Conservation (phyloP, 2,797 vertebrate genomes). For the Coranthus polyacanthus region DNA sequence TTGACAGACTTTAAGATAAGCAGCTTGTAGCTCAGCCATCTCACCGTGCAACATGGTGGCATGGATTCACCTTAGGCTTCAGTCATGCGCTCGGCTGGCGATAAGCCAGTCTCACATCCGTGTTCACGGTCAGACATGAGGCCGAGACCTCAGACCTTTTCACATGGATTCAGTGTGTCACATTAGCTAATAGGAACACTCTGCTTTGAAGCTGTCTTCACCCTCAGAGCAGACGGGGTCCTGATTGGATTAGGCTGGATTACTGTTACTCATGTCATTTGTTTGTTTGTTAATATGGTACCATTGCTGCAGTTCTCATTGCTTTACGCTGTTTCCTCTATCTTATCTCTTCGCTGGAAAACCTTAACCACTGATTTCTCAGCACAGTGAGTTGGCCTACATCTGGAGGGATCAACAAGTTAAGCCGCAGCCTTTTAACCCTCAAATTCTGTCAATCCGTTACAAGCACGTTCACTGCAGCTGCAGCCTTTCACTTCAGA, state of each 20-base stretch:
- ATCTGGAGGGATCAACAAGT: constrained; percentile 81
- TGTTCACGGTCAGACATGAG: constrained; percentile 40
- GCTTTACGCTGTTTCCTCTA: neutral
- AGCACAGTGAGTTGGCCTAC: constrained; percentile 59
- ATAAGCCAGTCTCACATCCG: constrained; percentile 36
- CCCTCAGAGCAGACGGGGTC: constrained; percentile 40
- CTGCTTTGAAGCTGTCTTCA: constrained; percentile 57
- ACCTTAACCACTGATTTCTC: constrained; percentile 45
- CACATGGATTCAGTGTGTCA: constrained; percentile 48
- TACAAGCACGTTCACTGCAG: constrained; percentile 74
- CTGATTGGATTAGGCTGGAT: constrained; percentile 72
- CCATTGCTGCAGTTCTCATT: constrained; percentile 28
- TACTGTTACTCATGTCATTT: constrained; percentile 61
- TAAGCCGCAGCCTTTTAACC: constrained; percentile 80
- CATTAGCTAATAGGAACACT: constrained; percentile 32
- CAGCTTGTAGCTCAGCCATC: constrained; percentile 54
- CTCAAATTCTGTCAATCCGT: constrained; percentile 75
- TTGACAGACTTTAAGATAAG: constrained; percentile 67
- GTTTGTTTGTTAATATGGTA: constrained; percentile 52
- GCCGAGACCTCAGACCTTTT: constrained; percentile 52
- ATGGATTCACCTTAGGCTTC: constrained; percentile 43
- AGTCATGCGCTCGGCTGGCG: constrained; percentile 31
- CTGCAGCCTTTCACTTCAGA: constrained; percentile 55
- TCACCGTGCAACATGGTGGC: constrained; percentile 43
- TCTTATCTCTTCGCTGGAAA: constrained; percentile 22